Conservation (phyloP, 2,113 vertebrate species). For the Datnioides undecimradiatus region DNA sequence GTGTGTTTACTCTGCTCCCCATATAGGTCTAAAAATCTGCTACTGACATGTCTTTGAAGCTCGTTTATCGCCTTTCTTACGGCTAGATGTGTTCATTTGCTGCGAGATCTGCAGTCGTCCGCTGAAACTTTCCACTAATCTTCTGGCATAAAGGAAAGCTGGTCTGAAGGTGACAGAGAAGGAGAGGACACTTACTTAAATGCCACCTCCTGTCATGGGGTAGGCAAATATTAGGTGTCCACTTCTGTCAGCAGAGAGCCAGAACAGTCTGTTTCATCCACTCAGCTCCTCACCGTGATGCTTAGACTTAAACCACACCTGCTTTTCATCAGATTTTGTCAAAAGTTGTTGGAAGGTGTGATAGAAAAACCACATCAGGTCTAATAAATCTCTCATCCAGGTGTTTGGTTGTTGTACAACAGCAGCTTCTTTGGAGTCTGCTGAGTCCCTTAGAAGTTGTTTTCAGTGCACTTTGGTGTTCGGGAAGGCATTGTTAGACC, state of each 20-base stretch:
- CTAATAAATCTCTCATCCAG: not conserved
- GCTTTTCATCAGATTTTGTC: not conserved
- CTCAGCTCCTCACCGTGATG: slow-evolving; percentile 6
- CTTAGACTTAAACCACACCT: not conserved
- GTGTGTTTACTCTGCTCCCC: not conserved
- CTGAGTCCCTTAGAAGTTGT: not conserved
- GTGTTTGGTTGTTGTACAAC: not conserved
- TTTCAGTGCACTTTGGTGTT: not conserved
- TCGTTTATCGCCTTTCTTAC: not conserved
- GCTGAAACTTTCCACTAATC: not conserved
- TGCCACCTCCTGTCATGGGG: slow-evolving; percentile 25
- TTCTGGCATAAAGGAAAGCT: slow-evolving; percentile 6
- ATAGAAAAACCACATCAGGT: not conserved
- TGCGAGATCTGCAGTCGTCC: not conserved
- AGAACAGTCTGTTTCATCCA: slow-evolving; percentile 2
- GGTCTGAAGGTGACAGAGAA: slow-evolving; percentile 11
- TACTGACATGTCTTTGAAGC: too few relatives aligned
- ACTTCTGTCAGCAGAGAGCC: not conserved
- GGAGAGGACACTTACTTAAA: slow-evolving; percentile 33
- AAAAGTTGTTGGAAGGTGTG: not conserved
- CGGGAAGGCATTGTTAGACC: not conserved
- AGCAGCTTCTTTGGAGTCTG: not conserved
- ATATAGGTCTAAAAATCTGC: too few relatives aligned
- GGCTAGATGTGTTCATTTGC: too few relatives aligned
- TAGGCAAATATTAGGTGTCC: slow-evolving; percentile 13